Conservation (phyloP, 2,113 vertebrate species). For the Sterrhoptilus dennistouni region DNA sequence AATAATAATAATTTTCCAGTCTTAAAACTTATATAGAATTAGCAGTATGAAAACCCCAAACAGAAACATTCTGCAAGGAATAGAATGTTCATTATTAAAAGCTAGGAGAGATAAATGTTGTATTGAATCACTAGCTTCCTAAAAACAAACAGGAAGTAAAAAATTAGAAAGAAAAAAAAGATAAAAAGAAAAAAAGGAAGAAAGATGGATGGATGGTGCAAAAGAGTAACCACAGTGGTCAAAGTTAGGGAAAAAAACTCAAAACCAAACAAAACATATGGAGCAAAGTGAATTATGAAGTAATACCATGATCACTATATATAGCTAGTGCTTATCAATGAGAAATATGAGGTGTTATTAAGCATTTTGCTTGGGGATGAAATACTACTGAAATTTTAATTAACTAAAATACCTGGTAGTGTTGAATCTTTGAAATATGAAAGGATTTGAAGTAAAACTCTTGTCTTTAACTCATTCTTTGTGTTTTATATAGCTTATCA, state of each 20-base stretch:
- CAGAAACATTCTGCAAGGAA: background rate
- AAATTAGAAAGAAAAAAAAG: background rate
- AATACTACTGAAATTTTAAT: background rate
- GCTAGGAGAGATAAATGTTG: background rate
- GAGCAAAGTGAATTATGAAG: background rate
- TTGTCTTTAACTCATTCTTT: background rate
- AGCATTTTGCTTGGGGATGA: background rate
- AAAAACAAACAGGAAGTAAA: background rate
- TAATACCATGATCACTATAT: background rate
- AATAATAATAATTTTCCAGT: background rate
- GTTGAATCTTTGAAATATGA: background rate
- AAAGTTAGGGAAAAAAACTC: background rate
- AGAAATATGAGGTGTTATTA: background rate
- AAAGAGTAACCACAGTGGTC: background rate
- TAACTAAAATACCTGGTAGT: background rate
- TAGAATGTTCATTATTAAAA: background rate
- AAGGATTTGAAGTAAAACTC: background rate
- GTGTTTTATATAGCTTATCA: background rate
- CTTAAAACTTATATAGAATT: background rate
- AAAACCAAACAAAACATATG: no score
- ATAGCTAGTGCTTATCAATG: fast-evolving
- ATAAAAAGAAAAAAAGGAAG: no score
- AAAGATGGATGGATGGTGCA: no score
- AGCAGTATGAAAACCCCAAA: background rate
- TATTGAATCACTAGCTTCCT: background rate